Evolutionary conservation across 2,888 invertebrate genomes (phyloP).

Genomic region (Timandra comae): DNA sequence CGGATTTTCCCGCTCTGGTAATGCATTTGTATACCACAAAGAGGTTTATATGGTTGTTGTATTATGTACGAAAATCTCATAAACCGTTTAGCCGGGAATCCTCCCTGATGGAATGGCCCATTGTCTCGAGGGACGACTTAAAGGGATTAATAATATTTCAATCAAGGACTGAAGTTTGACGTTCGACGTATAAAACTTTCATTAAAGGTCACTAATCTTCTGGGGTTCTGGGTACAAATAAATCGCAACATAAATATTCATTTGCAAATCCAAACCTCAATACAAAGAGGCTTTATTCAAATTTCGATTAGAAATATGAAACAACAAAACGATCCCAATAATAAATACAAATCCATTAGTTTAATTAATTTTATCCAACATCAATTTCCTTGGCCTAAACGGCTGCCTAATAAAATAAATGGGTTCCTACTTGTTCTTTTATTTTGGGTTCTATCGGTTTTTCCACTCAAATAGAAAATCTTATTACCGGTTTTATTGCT

Average conservation of each 20-base stretch:
- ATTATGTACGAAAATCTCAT: slow-evolving; percentile 13
- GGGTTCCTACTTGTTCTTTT: slow-evolving; percentile 10
- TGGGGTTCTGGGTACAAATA: slow-evolving; percentile 10
- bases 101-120: slow-evolving; percentile 8
- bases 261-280: background rate
- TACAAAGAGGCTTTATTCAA: too few species aligned
- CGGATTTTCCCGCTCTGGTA: slow-evolving; percentile 17
- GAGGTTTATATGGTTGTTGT: slow-evolving; percentile 15
- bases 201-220: slow-evolving; percentile 13
- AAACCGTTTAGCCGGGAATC: slow-evolving; percentile 7
- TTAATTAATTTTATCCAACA: too few species aligned
- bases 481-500: slow-evolving; percentile 8
- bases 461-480: slow-evolving; percentile 13
- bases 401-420: slow-evolving; percentile 13
- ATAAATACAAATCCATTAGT: too few species aligned
- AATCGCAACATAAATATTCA: slow-evolving; percentile 1
- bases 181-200: slow-evolving; percentile 15
- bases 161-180: slow-evolving; percentile 14
- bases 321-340: too few species aligned
- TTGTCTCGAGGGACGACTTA: slow-evolving; percentile 13
- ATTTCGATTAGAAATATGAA: too few species aligned
- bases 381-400: background rate
- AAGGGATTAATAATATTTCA: slow-evolving; percentile 20
- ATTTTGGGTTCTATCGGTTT: slow-evolving; percentile 13
- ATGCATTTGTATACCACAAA: slow-evolving; percentile 17